Conservation (phyloP, 1,140 invertebrate genomes). For the Tetramorium alpestre region DNA sequence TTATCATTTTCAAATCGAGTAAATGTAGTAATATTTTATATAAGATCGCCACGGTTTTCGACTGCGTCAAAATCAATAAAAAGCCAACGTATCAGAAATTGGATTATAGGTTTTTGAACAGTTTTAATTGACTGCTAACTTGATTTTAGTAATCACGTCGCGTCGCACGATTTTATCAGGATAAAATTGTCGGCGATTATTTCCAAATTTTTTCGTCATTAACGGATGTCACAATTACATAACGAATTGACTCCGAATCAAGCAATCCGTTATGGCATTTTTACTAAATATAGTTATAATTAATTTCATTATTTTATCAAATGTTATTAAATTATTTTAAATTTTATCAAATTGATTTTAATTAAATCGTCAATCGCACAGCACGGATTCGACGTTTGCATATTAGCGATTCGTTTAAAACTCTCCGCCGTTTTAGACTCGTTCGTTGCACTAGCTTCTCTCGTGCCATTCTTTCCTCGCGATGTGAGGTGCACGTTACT, state of each 20-base stretch:
- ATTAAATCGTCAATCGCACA: neutral
- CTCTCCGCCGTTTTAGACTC: neutral
- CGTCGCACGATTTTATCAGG: neutral
- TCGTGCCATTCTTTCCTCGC: neutral
- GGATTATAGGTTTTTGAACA: neutral
- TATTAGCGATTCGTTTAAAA: neutral
- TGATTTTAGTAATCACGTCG: neutral
- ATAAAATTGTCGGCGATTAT: neutral
- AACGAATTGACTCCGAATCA: neutral
- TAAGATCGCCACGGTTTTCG: neutral
- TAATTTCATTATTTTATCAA: neutral
- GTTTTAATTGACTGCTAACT: neutral
- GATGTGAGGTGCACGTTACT: neutral
- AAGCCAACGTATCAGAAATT: neutral
- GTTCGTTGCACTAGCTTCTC: neutral
- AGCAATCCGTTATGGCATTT: neutral
- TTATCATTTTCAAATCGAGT: neutral
- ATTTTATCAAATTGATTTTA: neutral
- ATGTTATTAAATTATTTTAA: no score
- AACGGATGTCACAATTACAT: neutral
- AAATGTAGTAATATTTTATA: neutral
- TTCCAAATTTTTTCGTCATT: neutral
- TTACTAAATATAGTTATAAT: neutral
- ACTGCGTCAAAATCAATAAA: neutral
- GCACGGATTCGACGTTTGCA: neutral